Conservation (phyloP, 2,888 invertebrate species). For the Phrixothrix hirtus region DNA sequence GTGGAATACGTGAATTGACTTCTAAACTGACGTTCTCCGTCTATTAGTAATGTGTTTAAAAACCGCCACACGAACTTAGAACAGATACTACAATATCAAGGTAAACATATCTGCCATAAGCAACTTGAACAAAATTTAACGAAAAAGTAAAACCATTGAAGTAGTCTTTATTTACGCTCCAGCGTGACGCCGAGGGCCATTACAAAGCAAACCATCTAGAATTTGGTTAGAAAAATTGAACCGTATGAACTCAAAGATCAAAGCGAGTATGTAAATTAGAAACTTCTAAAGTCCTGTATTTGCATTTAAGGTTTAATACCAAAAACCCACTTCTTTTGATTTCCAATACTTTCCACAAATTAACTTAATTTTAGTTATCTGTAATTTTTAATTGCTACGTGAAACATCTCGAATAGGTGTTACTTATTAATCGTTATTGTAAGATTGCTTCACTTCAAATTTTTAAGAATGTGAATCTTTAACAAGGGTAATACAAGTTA, state of each 20-base stretch:
- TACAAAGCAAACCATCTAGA: constrained; percentile 6
- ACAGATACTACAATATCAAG: no score
- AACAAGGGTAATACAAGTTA: no score
- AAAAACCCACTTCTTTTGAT: constrained; percentile 5
- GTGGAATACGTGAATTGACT: constrained; percentile 27
- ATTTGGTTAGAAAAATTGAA: constrained; percentile 13
- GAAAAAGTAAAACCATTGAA: no score
- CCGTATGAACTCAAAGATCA: constrained; percentile 15
- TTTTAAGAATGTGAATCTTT: no score
- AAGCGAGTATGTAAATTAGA: constrained; percentile 18
- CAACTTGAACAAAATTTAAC: no score
- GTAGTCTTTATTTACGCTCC: not conserved
- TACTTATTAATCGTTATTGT: not conserved
- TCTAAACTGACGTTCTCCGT: constrained; percentile 17
- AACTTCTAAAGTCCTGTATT: constrained; percentile 20
- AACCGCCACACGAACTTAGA: constrained; percentile 13
- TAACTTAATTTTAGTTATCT: no score
- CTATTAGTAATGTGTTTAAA: constrained; percentile 13
- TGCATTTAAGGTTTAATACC: constrained; percentile 3
- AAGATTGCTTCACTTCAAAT: not conserved
- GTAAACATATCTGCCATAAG: no score
- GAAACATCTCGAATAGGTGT: not conserved
- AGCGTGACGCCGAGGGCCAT: not conserved
- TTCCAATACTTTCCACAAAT: no score
- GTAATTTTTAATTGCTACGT: not conserved